Evolutionary conservation across 64 coral and sea anemone species (phyloP).

Genomic region (Stylophora pistillata): DNA sequence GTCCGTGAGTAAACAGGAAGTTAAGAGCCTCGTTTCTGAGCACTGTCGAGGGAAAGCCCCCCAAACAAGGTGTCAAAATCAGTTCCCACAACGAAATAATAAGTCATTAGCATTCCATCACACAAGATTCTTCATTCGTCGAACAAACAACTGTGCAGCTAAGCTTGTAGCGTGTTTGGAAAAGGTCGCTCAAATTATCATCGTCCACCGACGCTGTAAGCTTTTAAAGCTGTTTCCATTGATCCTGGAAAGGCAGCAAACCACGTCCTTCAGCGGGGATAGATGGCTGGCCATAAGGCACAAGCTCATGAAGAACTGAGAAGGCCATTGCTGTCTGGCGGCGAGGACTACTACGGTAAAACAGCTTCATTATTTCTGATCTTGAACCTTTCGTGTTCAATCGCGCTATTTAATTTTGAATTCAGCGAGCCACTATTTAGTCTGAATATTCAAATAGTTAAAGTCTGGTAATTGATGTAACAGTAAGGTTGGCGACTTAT

Average conservation of each 20-base stretch:
- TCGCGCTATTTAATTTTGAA: no score
- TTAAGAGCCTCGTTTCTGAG: not conserved
- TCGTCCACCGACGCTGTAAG: not conserved
- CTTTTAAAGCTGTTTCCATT: not conserved
- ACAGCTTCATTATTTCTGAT: not conserved
- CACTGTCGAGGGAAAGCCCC: not conserved
- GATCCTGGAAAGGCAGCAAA: not conserved
- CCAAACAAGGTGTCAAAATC: not conserved
- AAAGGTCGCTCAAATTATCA: no score
- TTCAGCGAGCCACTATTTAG: no score
- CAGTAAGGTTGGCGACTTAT: no score
- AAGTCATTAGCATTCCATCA: no score
- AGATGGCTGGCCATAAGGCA: not conserved
- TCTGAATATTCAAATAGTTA: no score
- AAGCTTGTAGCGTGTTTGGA: no score
- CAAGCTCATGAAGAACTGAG: not conserved
- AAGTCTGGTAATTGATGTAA: no score
- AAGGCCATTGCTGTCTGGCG: not conserved
- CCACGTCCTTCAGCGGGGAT: not conserved
- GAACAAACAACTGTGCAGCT: no score
- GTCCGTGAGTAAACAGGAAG: not conserved
- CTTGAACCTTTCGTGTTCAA: not conserved
- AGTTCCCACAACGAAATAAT: no score
- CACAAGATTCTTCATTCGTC: no score
- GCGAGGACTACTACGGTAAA: not conserved